Conservation (phyloP, 2,888 invertebrate species). For the Nebria salina region DNA sequence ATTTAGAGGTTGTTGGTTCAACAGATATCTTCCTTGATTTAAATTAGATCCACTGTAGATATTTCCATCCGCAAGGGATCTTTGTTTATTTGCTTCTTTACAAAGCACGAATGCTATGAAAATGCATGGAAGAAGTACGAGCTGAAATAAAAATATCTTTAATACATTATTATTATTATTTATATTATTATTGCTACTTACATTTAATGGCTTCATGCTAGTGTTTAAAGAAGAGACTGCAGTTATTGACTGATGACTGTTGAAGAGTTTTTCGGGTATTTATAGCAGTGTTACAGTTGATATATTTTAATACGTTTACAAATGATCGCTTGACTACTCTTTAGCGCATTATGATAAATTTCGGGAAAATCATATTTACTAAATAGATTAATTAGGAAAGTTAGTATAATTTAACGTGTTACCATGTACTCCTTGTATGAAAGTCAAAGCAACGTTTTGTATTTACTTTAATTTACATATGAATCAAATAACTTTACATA, state of each 20-base stretch:
- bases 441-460: not conserved
- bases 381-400: not conserved
- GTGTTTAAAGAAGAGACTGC: slow-evolving; percentile 18
- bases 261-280: slow-evolving; percentile 22
- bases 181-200: slow-evolving; percentile 13
- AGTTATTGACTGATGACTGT: slow-evolving; percentile 23
- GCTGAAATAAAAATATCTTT: not conserved
- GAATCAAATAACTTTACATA: not conserved
- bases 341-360: slow-evolving; percentile 24
- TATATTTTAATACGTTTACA: slow-evolving; percentile 18
- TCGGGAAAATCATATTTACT: not conserved
- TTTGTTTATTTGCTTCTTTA: not conserved
- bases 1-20: too few species aligned
- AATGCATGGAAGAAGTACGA: not conserved
- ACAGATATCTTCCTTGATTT: not conserved
- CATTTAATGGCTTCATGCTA: slow-evolving; percentile 23
- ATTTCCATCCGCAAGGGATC: too few species aligned
- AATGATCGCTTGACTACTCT: slow-evolving; percentile 22
- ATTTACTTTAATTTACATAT: not conserved
- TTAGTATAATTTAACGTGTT: not conserved
- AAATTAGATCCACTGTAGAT: not conserved
- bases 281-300: slow-evolving; percentile 25
- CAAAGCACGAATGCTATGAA: not conserved
- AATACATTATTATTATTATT: not conserved
- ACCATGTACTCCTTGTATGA: not conserved